These are phyloP conservation scores for Pseudomyrmex cubaensis DNA, from an alignment of 1,140 invertebrate genomes.

Conservation along the genomic window DNA sequence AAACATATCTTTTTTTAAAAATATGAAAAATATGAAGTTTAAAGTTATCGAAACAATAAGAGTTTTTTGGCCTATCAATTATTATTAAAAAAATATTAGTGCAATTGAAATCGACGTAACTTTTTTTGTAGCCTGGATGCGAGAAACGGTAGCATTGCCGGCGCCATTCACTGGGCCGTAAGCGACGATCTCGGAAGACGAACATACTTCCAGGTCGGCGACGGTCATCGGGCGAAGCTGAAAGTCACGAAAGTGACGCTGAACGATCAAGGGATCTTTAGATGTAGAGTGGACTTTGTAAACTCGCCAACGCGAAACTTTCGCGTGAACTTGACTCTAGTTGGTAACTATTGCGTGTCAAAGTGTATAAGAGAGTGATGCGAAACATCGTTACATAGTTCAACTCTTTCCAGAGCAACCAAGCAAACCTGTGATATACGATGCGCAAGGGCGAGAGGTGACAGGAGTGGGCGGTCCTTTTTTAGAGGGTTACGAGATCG, in stretches of 20 bases:
- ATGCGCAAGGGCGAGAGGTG: conserved; percentile 92
- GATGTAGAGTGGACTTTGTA: conserved; percentile 94
- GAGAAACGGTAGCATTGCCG: conserved; percentile 87
- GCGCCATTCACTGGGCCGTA: conserved; percentile 90
- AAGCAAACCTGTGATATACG: conserved; percentile 91
- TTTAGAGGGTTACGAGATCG: conserved; percentile 92
- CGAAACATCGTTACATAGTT: background rate
- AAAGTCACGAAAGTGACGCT: conserved; percentile 90
- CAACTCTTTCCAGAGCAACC: conserved; percentile 89
- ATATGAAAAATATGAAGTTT: background rate
- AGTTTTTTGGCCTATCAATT: background rate
- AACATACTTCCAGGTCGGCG: conserved; percentile 90
- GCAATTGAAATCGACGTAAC: background rate
- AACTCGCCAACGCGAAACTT: conserved; percentile 94
- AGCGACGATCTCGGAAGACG: conserved; percentile 90
- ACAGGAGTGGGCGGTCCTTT: conserved; percentile 92
- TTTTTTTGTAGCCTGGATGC: conserved; percentile 89
- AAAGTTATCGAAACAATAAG: background rate
- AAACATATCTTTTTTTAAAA: conserved; percentile 4
- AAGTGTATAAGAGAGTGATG: background rate
- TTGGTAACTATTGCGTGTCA: conserved; percentile 88
- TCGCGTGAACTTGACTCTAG: conserved; percentile 92
- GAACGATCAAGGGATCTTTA: conserved; percentile 92
- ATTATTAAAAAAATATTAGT: background rate
- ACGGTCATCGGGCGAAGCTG: conserved; percentile 89